These are phyloP conservation scores for Lerema accius DNA, from an alignment of 1,140 invertebrate species.

Conservation along the genomic window DNA sequence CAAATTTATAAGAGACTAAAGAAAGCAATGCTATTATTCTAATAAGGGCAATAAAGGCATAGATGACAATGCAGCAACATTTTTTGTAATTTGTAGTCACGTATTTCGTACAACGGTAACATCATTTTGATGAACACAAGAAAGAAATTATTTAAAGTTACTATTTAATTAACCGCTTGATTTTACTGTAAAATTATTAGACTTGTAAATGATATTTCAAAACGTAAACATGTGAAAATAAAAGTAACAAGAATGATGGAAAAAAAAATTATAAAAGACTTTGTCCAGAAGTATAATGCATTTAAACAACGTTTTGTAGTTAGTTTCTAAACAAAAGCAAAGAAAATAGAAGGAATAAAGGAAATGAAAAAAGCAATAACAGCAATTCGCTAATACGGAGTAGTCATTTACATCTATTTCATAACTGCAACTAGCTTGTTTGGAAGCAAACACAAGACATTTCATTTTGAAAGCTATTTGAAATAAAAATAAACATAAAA, in stretches of 20 bases:
- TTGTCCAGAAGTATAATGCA: background rate
- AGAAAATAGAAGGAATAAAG: constrained; percentile 9
- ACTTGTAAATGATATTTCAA: too few species aligned
- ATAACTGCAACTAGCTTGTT: constrained; percentile 30
- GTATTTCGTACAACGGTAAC: background rate
- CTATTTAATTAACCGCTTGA: too few species aligned
- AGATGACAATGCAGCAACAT: background rate
- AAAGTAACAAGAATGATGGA: too few species aligned
- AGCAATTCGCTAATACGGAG: constrained; percentile 20
- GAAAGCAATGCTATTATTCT: constrained; percentile 18
- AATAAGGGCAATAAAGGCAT: constrained; percentile 14
- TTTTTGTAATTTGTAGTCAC: constrained; percentile 3
- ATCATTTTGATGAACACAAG: too few species aligned
- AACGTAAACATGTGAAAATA: too few species aligned
- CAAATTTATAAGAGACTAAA: constrained; percentile 22
- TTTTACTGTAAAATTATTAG: too few species aligned
- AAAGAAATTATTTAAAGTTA: too few species aligned
- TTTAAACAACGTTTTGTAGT: background rate
- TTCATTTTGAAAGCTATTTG: constrained; percentile 21
- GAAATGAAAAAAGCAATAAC: constrained; percentile 22
- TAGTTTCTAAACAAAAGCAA: background rate
- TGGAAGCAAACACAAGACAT: constrained; percentile 20
- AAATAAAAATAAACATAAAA: constrained; percentile 28
- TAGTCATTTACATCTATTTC: constrained; percentile 24
- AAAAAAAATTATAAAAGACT: too few species aligned